Base-by-base conservation (phyloP, 2,888 invertebrate genomes). In the Apodemia hepburni region DNA sequence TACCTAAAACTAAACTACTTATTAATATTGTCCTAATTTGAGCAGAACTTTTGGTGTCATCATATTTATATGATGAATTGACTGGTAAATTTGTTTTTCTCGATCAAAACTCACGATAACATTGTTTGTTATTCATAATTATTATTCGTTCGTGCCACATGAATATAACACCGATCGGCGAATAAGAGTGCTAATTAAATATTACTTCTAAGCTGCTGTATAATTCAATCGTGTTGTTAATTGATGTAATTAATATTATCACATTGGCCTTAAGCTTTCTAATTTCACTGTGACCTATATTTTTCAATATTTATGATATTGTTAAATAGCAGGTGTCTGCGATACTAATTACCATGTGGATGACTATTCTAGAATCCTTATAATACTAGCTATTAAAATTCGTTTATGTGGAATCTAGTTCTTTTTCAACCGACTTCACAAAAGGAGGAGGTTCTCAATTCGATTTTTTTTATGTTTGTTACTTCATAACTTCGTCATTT, bases 21-120 rank as follows among this genome's bases (percentile, higher is more conserved):
- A 33, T 38, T 4, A 12, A 38, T 12, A 12, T 4, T 3, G 9
- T 17, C 49, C 49, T 17, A 2, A 49, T 49, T n/a, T 6, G 1
- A 51, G 7, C 11, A 22, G 0, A 51, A 51, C 5, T 18, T 51
- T 22, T 11, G 22, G 18, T 17, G 3, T 22, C 12, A 54, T 8
- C n/a, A 57, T 57, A 57, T 57, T 57, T 54, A 57, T 7, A 15
- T 29, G 8, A 57, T 57, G 54, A 57, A 57, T 29, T 57, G 3
- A 57, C 8, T 57, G 54, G 27, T 57, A 57, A 29, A 27, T 57
- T 29, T 57, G 27, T 57, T 57, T 57, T 57, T 57, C 54, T 57
- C n/a, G 27, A 57, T 57, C 15, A 7, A 15, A 57, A 29, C 54
- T 29, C 12, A 57, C 54, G 22, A 22, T 12, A 54, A 54, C 22